Percentiles rank a stretch among this genome's conserved stretches.
Evolutionary conservation across 2,888 invertebrate genomes (phyloP).

Genomic region (Chrysodeixis includens): DNA sequence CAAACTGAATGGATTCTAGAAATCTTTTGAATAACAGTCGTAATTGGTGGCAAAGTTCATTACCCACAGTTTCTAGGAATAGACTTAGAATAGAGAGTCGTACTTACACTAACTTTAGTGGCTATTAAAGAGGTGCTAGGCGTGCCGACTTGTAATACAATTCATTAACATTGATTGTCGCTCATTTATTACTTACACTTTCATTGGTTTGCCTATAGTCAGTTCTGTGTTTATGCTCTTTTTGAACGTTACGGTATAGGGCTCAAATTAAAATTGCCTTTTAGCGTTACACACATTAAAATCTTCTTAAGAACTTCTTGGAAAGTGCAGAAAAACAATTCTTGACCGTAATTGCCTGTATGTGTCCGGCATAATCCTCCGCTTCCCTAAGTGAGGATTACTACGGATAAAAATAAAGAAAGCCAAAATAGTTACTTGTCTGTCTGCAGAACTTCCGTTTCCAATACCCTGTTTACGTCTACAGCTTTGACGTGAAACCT

Average conservation of each 20-base stretch:
- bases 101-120: conserved; percentile 11
- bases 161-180: neutral
- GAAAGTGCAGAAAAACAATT: no score
- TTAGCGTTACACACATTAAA: no score
- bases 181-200: neutral
- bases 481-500: neutral
- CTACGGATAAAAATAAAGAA: neutral
- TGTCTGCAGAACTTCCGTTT: neutral
- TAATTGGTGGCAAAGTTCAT: conserved; percentile 28
- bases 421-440: neutral
- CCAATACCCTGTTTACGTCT: neutral
- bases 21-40: conserved; percentile 35
- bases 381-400: neutral
- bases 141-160: conserved; percentile 9
- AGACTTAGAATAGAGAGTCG: conserved; percentile 25
- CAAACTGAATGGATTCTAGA: conserved; percentile 26
- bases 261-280: no score
- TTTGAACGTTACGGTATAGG: no score
- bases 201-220: neutral
- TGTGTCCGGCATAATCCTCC: no score
- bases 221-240: no score
- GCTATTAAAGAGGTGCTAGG: conserved; percentile 14
- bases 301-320: no score
- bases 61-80: conserved; percentile 28
- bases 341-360: no score